A percentile compares a stretch with the other conserved stretches of the same genome.
Evolutionary conservation across 2,797 vertebrate genomes (phyloP).

Genomic region (Bufotes viridis): DNA sequence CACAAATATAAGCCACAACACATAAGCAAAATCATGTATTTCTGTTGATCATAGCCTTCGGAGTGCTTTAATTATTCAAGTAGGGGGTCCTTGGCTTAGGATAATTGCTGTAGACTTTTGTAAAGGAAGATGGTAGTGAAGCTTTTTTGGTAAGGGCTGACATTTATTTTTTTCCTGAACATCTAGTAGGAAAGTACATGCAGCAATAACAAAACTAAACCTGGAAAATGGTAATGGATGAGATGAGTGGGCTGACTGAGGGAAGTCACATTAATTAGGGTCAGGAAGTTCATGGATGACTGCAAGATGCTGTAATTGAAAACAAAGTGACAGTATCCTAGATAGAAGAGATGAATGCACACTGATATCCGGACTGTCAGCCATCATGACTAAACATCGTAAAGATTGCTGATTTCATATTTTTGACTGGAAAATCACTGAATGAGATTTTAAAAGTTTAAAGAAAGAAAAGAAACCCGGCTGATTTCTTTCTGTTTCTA

Average conservation of each 20-base stretch:
- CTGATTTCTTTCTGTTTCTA: too few species aligned
- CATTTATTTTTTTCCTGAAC: background rate
- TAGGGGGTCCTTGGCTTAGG: background rate
- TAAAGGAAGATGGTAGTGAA: background rate
- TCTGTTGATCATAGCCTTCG: background rate
- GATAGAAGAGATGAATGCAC: conserved; percentile 17
- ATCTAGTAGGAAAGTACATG: background rate
- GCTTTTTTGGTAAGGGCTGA: background rate
- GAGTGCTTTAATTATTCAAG: background rate
- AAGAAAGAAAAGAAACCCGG: background rate
- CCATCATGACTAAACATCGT: background rate
- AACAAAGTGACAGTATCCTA: conserved; percentile 21
- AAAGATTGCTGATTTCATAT: background rate
- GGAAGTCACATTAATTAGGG: conserved; percentile 56
- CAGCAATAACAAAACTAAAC: conserved; percentile 5
- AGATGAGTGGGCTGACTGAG: conserved; percentile 14
- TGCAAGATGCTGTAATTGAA: conserved; percentile 52
- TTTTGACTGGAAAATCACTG: background rate
- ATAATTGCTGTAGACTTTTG: background rate
- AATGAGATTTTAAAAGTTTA: background rate
- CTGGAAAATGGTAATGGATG: conserved; percentile 25
- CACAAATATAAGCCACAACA: too few species aligned
- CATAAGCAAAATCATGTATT: too few species aligned
- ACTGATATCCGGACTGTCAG: background rate
- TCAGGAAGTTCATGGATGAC: conserved; percentile 51